Evolutionary conservation across 2,797 vertebrate genomes (phyloP), one percentile per base, ranked within the genome.

Genomic region (Eutrigla gurnardus): DNA sequence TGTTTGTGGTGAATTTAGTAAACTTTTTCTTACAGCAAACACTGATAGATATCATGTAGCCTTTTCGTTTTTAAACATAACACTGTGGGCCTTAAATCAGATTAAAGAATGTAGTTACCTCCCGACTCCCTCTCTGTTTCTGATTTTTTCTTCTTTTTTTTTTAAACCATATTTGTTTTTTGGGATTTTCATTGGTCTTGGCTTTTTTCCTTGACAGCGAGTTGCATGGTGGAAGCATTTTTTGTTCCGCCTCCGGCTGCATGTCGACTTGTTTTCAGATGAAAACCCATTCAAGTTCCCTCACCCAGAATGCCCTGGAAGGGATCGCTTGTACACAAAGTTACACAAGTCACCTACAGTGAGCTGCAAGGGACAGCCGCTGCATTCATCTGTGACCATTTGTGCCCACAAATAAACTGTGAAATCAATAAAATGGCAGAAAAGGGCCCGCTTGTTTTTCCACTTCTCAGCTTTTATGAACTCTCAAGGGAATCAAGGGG

Each of bases 281-380:
- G 40, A 77, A 82, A 85, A 70, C 32, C n/a, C 55, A 60, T 73
- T 84, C 43, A 43, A 59, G 73, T 75, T 76, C 66, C 47, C 65
- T 65, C 53, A 46, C 46, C 42, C 40, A 67, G 43, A 85, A 77
- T 40, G 32, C 61, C 66, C 58, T 68, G 58, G 71, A 80, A 77
- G 67, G 42, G 71, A 62, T 78, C 39, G 9, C 25, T 59, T 72
- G 53, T 77, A 77, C 62, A 61, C 39, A 35, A 17, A 55, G 55
- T 65, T 62, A 78, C 71, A 77, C 39, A 78, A 83, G 70, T 82
- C 59, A 75, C 75, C 74, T 53, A 54, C 58, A 70, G 75, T 59
- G 63, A 78, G 73, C 68, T 61, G 17, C 13, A 4, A 73, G 75
- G 73, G 61, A 84, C 71, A 69, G 39, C 32, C 37, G 58, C 75